These are phyloP conservation scores for Onychorhynchus coronatus DNA, from an alignment of 2,113 vertebrate species.

Conservation along the genomic window DNA sequence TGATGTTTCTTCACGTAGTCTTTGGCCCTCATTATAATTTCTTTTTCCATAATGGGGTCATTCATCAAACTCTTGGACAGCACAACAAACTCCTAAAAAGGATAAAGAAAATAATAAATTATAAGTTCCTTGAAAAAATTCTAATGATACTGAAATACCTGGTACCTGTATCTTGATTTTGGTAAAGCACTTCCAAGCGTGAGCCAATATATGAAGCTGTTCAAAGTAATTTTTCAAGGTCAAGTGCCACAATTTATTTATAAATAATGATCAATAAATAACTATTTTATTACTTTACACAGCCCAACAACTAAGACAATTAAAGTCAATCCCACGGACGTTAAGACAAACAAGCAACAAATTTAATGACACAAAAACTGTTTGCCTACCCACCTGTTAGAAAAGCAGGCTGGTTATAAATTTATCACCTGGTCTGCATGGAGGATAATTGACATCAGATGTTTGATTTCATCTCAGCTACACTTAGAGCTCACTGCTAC, in stretches of 20 bases:
- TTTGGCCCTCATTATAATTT: slow-evolving; percentile 76
- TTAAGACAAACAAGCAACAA: not conserved
- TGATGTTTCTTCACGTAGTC: slow-evolving; percentile 78
- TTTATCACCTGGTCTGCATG: not conserved
- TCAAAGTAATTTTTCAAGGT: not conserved
- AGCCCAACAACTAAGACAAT: not conserved
- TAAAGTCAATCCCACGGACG: not conserved
- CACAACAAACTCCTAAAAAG: slow-evolving; percentile 85
- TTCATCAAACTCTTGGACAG: slow-evolving; percentile 81
- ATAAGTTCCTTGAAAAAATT: not conserved
- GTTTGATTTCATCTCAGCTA: not conserved
- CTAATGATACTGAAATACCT: not conserved
- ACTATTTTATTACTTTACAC: not conserved
- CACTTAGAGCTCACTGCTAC: not conserved
- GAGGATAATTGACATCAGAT: not conserved
- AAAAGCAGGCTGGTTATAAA: not conserved
- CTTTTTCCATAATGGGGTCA: slow-evolving; percentile 71
- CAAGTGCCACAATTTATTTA: not conserved
- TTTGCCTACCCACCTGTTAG: not conserved
- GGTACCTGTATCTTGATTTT: not conserved
- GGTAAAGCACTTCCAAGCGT: not conserved
- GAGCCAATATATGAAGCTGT: not conserved
- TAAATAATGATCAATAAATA: not conserved
- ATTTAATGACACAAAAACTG: not conserved
- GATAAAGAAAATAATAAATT: not conserved